A percentile compares a stretch with the other conserved stretches of the same genome.
phyloP scores from a whole-genome alignment of 2,797 vertebrate species.

The Eremophila alpestris region DNA sequence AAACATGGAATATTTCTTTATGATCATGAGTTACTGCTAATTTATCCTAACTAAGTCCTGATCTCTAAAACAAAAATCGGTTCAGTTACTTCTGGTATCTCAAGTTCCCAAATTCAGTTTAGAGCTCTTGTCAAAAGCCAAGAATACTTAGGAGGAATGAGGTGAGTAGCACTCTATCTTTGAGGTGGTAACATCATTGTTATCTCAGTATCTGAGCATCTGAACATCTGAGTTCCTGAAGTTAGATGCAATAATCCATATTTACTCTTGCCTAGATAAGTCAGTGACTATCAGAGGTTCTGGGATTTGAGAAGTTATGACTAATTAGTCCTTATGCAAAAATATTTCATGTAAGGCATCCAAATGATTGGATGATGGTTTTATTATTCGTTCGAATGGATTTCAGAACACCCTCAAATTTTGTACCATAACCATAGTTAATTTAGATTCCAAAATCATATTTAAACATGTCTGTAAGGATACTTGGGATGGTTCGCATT shows the following conservation, averaged over 20 bases:
- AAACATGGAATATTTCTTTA: conserved; percentile 38
- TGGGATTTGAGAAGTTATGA: background rate
- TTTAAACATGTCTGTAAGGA: background rate
- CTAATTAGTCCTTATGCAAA: background rate
- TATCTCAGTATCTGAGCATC: background rate
- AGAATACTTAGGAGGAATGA: background rate
- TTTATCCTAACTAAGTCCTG: conserved; percentile 4
- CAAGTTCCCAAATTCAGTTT: background rate
- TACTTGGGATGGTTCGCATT: background rate
- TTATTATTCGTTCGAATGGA: background rate
- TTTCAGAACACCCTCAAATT: background rate
- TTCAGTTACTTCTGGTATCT: background rate
- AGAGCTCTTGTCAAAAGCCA: background rate
- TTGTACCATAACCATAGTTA: background rate
- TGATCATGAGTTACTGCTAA: conserved; percentile 7
- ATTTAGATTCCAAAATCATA: background rate
- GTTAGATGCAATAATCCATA: background rate
- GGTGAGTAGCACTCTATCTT: background rate
- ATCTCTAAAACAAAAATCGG: background rate
- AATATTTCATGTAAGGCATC: background rate
- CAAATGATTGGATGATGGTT: background rate
- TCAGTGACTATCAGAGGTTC: background rate
- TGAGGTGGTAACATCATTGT: background rate
- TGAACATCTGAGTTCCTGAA: background rate
- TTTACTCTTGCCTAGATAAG: background rate